A percentile compares a stretch with the other conserved stretches of the same genome.
phyloP scores from a whole-genome alignment of 2,888 invertebrate genomes.

The Hermodice carunculata region DNA sequence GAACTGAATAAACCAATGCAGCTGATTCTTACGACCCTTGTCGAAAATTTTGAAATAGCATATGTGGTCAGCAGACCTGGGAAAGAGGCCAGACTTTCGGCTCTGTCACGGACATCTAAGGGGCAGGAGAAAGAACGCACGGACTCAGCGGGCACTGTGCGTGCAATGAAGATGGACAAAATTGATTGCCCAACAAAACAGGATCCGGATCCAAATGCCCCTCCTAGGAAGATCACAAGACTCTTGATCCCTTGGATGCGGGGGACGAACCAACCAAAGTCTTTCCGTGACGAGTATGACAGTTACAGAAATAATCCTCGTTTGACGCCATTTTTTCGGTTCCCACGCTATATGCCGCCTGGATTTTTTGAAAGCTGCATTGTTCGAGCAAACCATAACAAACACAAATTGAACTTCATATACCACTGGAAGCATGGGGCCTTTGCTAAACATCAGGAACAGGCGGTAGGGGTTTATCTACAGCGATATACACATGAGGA shows the following conservation, averaged over 20 bases:
- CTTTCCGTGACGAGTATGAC: conserved; percentile 45
- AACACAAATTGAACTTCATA: conserved; percentile 48
- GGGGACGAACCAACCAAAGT: conserved; percentile 47
- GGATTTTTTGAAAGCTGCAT: conserved; percentile 61
- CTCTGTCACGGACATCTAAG: too few species aligned
- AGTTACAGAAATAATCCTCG: conserved; percentile 39
- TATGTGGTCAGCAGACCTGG: conserved; percentile 45
- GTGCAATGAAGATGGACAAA: conserved; percentile 29
- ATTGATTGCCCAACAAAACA: too few species aligned
- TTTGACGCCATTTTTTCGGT: conserved; percentile 50
- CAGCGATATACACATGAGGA: too few species aligned
- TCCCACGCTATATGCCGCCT: conserved; percentile 62
- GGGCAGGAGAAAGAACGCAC: not conserved
- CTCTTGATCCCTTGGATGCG: conserved; percentile 59
- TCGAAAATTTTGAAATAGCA: conserved; percentile 56
- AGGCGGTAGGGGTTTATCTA: conserved; percentile 33
- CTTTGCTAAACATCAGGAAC: conserved; percentile 50
- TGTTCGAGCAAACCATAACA: conserved; percentile 48
- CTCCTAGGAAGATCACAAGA: conserved; percentile 39
- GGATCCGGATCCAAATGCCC: conserved; percentile 39
- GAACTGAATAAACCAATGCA: conserved; percentile 49
- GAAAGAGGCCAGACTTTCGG: not conserved
- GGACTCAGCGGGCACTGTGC: not conserved
- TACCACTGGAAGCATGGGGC: conserved; percentile 61
- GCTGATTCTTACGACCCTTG: conserved; percentile 42